Conservation (phyloP, 2,797 vertebrate genomes). For the Silurus lanzhouensis region DNA sequence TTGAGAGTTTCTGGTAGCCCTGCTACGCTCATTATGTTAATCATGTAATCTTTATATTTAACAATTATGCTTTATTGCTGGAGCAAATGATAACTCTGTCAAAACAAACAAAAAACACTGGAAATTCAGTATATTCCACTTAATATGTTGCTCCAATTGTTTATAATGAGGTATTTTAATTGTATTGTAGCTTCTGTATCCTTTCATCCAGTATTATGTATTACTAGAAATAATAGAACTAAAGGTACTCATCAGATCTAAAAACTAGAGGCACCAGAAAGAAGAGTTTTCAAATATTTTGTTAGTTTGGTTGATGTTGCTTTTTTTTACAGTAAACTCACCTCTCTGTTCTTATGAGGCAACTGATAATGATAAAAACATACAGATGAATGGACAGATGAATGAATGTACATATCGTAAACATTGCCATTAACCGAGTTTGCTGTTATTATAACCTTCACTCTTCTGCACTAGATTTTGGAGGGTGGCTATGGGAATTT, state of each 20-base stretch:
- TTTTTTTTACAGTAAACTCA: not conserved
- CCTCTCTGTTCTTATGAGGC: not conserved
- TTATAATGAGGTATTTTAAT: not conserved
- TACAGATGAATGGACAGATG: not conserved
- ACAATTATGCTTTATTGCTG: not conserved
- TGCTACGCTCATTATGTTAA: not conserved
- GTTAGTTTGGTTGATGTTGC: too few relatives aligned
- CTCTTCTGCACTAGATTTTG: not conserved
- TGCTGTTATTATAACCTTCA: not conserved
- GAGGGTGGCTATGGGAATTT: not conserved
- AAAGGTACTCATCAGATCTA: not conserved
- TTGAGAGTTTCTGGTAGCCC: not conserved
- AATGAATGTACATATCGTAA: too few relatives aligned
- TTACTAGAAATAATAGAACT: not conserved
- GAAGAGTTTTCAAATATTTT: not conserved
- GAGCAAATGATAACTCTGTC: not conserved
- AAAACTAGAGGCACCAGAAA: too few relatives aligned
- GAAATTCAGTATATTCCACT: not conserved
- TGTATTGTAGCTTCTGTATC: not conserved
- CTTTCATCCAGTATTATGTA: not conserved
- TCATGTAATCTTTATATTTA: too few relatives aligned
- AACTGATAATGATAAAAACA: not conserved
- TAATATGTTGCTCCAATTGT: not conserved
- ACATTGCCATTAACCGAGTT: not conserved
- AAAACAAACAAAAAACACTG: not conserved